Evolutionary conservation across 2,888 invertebrate genomes (phyloP).

Genomic region (Elysia crispata): DNA sequence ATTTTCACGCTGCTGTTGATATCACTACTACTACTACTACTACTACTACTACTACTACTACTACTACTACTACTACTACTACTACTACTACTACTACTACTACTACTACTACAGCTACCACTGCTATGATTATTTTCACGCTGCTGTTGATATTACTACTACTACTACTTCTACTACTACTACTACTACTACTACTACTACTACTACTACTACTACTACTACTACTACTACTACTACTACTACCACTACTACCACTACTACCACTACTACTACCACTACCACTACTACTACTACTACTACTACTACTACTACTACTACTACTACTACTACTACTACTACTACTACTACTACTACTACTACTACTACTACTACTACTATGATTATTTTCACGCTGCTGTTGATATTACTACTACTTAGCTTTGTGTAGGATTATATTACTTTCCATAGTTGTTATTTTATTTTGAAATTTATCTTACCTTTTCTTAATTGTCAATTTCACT

Average conservation of each 20-base stretch:
- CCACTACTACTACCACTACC: neutral
- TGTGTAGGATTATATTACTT: too few relatives aligned
- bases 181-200: constrained; percentile 25
- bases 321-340: constrained; percentile 27
- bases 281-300: constrained; percentile 9
- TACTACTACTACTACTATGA: too few relatives aligned
- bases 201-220: constrained; percentile 28
- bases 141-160: constrained; percentile 14
- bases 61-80: constrained; percentile 25
- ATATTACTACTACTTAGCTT: neutral
- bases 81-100: constrained; percentile 26
- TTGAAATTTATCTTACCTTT: too few relatives aligned
- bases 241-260: constrained; percentile 10
- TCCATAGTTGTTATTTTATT: too few relatives aligned
- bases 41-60: constrained; percentile 28
- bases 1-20: too few relatives aligned
- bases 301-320: constrained; percentile 9
- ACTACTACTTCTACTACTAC: constrained; percentile 26
- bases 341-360: constrained; percentile 32
- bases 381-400: too few relatives aligned
- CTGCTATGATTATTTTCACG: neutral
- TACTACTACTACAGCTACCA: constrained; percentile 15
- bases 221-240: constrained; percentile 28
- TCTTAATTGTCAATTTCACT: too few relatives aligned
- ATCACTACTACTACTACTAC: constrained; percentile 4